Evolutionary conservation across 2,113 vertebrate genomes (phyloP).

Genomic region (Ellobius talpinus): DNA sequence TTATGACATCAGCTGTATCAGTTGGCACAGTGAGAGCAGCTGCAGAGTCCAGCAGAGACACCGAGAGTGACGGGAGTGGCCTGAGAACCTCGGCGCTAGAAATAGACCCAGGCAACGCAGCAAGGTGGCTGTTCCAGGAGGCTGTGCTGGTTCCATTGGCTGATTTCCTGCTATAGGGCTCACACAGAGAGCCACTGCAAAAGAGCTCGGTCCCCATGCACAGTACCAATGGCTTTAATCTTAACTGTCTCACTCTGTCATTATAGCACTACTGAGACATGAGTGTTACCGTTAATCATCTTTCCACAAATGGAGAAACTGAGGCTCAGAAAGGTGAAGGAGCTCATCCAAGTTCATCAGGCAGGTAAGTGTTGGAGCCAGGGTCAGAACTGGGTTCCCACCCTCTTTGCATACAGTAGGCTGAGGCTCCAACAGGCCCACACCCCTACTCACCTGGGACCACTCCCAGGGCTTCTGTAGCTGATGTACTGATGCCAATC

Average conservation of each 20-base stretch:
- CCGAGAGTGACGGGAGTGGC: not conserved
- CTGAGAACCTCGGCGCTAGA: not conserved
- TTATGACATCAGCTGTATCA: not conserved
- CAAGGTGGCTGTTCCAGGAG: not conserved
- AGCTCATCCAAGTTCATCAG: conserved; percentile 40
- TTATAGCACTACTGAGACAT: not conserved
- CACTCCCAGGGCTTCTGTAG: not conserved
- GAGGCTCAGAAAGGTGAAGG: conserved; percentile 46
- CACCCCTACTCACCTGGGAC: not conserved
- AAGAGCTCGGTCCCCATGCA: not conserved
- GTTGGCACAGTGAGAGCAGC: not conserved
- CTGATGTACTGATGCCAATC: not conserved
- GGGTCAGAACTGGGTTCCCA: not conserved
- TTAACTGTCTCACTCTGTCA: not conserved
- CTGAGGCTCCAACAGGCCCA: not conserved
- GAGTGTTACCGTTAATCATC: not conserved
- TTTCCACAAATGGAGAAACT: conserved; percentile 70
- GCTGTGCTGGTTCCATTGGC: not conserved
- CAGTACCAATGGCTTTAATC: not conserved
- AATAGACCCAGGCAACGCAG: not conserved
- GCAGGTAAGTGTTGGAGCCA: conserved; percentile 20
- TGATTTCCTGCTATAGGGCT: rapidly evolving
- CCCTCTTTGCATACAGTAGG: not conserved
- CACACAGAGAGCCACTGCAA: rapidly evolving
- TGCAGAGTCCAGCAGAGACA: not conserved